Percentiles rank a stretch among this genome's conserved stretches.
Evolutionary conservation across 2,888 invertebrate genomes (phyloP).

Genomic region (Ctena decussata): DNA sequence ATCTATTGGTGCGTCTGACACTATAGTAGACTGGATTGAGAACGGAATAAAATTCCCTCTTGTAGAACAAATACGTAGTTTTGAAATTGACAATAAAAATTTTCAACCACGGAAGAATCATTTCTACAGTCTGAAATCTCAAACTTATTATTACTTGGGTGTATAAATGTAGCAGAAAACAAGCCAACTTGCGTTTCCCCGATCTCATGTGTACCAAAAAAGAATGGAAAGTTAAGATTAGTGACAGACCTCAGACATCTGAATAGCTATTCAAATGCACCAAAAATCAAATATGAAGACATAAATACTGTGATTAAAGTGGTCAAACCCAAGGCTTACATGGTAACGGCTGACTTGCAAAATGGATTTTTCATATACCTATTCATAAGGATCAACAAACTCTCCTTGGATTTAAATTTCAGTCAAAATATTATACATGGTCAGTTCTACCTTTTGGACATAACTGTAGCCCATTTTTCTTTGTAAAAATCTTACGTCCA

Average conservation of each 20-base stretch:
- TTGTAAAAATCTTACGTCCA: slow-evolving; percentile 20
- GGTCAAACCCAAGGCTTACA: slow-evolving; percentile 12
- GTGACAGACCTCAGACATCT: slow-evolving; percentile 20
- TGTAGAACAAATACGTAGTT: not conserved
- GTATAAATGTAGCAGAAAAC: not conserved
- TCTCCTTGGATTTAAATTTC: slow-evolving; percentile 24
- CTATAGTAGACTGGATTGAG: not conserved
- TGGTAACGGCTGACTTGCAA: slow-evolving; percentile 10
- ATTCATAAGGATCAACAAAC: not conserved
- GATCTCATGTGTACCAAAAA: slow-evolving; percentile 30
- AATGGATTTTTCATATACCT: slow-evolving; percentile 41
- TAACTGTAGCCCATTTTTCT: slow-evolving; percentile 21
- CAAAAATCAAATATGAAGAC: slow-evolving; percentile 31
- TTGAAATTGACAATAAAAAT: not conserved
- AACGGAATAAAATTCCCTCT: slow-evolving; percentile 17
- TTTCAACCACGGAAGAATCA: not conserved
- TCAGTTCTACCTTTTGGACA: slow-evolving; percentile 25
- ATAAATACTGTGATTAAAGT: slow-evolving; percentile 23
- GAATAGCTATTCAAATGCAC: not conserved
- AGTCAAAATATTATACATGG: slow-evolving; percentile 7
- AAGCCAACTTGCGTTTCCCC: not conserved
- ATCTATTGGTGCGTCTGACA: not conserved
- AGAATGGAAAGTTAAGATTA: no score
- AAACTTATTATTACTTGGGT: not conserved
- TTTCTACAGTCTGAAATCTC: slow-evolving; percentile 21